These are phyloP conservation scores for Hypomesus transpacificus DNA, from an alignment of 2,113 vertebrate genomes.

Conservation along the genomic window DNA sequence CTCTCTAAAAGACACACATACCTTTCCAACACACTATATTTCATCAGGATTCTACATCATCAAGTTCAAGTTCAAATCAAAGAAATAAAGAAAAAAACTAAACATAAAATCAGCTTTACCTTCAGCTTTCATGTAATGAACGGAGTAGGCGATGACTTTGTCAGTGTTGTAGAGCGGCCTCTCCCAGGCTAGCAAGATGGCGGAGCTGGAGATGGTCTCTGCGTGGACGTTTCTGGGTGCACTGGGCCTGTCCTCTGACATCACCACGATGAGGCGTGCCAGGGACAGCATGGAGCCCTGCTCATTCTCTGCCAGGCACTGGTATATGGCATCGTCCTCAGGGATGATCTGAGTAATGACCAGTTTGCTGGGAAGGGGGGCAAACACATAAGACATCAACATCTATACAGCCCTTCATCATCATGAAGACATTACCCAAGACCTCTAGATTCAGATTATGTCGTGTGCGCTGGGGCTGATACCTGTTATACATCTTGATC, in stretches of 20 bases:
- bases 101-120: constrained; percentile 66
- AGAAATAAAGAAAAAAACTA: background rate
- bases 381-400: background rate
- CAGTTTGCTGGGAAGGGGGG: constrained; percentile 78
- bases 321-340: constrained; percentile 95
- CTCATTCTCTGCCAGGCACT: constrained; percentile 91
- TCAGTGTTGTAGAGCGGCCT: constrained; percentile 90
- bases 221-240: constrained; percentile 88
- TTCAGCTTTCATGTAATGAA: constrained; percentile 98
- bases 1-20: background rate
- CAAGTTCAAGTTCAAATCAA: too few relatives aligned
- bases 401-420: background rate
- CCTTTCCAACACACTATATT: background rate
- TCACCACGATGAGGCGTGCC: constrained; percentile 90
- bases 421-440: background rate
- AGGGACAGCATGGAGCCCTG: constrained; percentile 84
- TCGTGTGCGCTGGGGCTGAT: constrained; percentile 10
- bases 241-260: constrained; percentile 95
- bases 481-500: constrained; percentile 98
- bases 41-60: background rate
- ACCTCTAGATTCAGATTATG: background rate
- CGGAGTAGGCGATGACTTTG: constrained; percentile 96
- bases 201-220: constrained; percentile 95
- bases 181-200: constrained; percentile 96
- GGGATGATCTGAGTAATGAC: constrained; percentile 99